Conservation (phyloP, 1,140 invertebrate species). For the Augochlora pura region DNA sequence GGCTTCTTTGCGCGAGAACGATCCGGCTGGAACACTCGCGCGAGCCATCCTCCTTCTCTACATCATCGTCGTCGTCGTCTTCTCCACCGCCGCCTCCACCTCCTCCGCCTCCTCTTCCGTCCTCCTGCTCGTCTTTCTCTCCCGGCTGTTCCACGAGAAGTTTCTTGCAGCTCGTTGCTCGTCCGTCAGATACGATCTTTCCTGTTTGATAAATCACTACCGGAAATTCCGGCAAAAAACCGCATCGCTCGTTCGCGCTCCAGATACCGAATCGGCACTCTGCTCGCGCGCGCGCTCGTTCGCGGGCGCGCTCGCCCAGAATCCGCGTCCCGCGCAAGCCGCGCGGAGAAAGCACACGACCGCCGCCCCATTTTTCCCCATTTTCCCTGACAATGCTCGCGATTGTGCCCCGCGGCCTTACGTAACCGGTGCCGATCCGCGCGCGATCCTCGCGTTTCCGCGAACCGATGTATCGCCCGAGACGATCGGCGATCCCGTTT, state of each 20-base stretch:
- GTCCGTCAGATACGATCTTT: conserved; percentile 75
- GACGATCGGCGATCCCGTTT: not conserved
- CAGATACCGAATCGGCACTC: conserved; percentile 75
- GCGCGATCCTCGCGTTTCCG: not conserved
- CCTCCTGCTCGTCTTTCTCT: conserved; percentile 30
- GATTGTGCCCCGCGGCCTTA: not conserved
- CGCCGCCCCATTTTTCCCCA: not conserved
- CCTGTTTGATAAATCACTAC: conserved; percentile 79
- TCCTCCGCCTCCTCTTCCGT: conserved; percentile 13
- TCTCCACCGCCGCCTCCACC: conserved; percentile 28
- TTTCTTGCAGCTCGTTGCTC: conserved; percentile 68
- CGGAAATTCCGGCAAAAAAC: conserved; percentile 78
- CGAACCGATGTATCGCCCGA: not conserved
- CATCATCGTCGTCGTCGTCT: conserved; percentile 39
- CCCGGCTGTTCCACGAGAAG: conserved; percentile 52
- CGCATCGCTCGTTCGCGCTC: conserved; percentile 69
- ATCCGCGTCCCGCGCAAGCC: conserved; percentile 15
- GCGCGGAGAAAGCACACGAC: conserved; percentile 11
- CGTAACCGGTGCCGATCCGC: no score
- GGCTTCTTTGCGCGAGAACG: conserved; percentile 31
- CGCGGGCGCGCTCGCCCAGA: conserved; percentile 22
- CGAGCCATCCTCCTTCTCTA: conserved; percentile 30
- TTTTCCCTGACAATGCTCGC: not conserved
- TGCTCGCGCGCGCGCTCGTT: not conserved
- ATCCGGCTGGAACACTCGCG: conserved; percentile 8